These are phyloP conservation scores for Eciton burchellii DNA, from an alignment of 1,140 invertebrate species.

Conservation along the genomic window DNA sequence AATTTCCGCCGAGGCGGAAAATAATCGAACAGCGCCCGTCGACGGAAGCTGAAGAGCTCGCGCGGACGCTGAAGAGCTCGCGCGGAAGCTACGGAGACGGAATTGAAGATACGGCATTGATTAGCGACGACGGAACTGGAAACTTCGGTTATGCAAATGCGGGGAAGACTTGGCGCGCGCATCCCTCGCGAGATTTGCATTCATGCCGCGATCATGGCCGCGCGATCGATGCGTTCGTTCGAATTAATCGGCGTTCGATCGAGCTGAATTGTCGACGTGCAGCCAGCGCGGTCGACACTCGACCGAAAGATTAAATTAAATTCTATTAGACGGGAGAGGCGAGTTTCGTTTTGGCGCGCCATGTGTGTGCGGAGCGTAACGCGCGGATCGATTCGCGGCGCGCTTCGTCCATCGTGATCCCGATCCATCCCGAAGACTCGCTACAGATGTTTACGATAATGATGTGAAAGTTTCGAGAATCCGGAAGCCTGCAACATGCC, in stretches of 20 bases:
- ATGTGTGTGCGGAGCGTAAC: constrained; percentile 19
- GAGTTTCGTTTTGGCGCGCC: constrained; percentile 43
- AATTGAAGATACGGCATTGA: constrained; percentile 56
- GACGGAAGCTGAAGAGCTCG: constrained; percentile 19
- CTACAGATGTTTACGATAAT: constrained; percentile 65
- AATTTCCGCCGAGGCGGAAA: background rate
- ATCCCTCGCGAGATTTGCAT: constrained; percentile 38
- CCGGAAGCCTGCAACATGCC: no score
- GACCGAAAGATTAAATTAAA: constrained; percentile 70
- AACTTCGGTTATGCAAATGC: constrained; percentile 59
- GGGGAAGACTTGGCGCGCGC: constrained; percentile 20
- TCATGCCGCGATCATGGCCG: constrained; percentile 23
- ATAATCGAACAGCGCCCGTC: constrained; percentile 26
- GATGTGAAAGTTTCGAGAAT: constrained; percentile 61
- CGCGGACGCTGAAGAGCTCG: constrained; percentile 5
- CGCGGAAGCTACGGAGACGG: background rate
- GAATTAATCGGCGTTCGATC: constrained; percentile 69
- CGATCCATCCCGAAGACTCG: constrained; percentile 47
- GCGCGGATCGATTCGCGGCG: background rate
- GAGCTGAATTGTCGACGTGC: constrained; percentile 50
- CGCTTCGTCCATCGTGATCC: constrained; percentile 56
- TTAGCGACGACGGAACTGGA: constrained; percentile 49
- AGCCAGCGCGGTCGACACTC: constrained; percentile 18
- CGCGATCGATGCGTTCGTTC: constrained; percentile 58
- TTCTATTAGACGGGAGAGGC: constrained; percentile 47